A percentile compares a stretch with the other conserved stretches of the same genome.
phyloP scores from a whole-genome alignment of 1,140 invertebrate species.

The Pogonomyrmex barbatus region DNA sequence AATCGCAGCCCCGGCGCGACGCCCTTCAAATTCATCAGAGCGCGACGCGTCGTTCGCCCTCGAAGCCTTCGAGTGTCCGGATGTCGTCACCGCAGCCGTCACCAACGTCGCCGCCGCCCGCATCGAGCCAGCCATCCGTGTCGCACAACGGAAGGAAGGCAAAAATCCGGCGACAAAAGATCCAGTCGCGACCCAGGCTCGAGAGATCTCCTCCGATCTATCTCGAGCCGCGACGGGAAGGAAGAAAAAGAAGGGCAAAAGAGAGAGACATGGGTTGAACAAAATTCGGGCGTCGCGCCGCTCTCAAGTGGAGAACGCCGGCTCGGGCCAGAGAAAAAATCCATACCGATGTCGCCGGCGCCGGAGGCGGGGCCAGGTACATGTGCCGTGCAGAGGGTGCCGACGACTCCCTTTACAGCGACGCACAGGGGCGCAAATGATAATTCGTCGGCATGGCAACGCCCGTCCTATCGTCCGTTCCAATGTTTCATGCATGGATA shows the following conservation, averaged over 20 bases:
- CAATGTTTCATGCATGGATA: slow-evolving; percentile 60
- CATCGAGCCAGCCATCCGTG: slow-evolving; percentile 63
- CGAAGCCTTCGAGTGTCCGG: slow-evolving; percentile 43
- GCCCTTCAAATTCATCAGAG: slow-evolving; percentile 64
- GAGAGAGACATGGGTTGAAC: slow-evolving; percentile 42
- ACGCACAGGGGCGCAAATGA: slow-evolving; percentile 80
- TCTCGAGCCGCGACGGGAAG: slow-evolving; percentile 16
- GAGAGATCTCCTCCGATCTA: slow-evolving; percentile 58
- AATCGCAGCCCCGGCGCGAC: slow-evolving; percentile 64
- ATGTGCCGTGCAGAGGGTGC: slow-evolving; percentile 67
- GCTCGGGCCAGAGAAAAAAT: slow-evolving; percentile 71
- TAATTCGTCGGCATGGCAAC: slow-evolving; percentile 82
- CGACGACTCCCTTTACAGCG: slow-evolving; percentile 72
- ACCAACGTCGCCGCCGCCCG: slow-evolving; percentile 41
- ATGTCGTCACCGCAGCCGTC: slow-evolving; percentile 46
- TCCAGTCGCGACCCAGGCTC: slow-evolving; percentile 63
- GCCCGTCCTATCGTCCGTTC: slow-evolving; percentile 66
- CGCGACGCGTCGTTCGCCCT: slow-evolving; percentile 32
- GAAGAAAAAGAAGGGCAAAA: background rate
- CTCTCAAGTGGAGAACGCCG: slow-evolving; percentile 78
- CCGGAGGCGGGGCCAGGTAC: slow-evolving; percentile 74
- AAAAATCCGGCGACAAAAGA: slow-evolving; percentile 74
- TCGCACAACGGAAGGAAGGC: slow-evolving; percentile 62
- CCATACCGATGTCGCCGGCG: slow-evolving; percentile 70
- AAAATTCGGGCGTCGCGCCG: slow-evolving; percentile 83